These are phyloP conservation scores for Calliphora vicina DNA, from an alignment of 1,140 invertebrate species.

Conservation along the genomic window DNA sequence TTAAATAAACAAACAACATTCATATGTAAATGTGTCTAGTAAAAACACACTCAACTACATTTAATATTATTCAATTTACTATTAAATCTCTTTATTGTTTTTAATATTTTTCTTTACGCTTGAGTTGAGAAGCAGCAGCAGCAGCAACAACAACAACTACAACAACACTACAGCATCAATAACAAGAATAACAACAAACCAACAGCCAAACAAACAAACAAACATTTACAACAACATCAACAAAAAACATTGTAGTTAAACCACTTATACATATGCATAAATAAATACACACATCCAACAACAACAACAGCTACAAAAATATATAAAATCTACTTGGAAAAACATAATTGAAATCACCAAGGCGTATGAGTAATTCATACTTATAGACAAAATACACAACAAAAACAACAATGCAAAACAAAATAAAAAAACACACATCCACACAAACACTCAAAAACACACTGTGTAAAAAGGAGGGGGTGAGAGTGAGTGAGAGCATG, in stretches of 20 bases:
- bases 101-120: conserved; percentile 6
- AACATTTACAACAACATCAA: neutral
- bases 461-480: no score
- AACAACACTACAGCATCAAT: neutral
- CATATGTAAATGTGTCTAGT: neutral
- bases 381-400: neutral
- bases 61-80: conserved; percentile 11
- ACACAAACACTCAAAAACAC: no score
- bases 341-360: conserved; percentile 10
- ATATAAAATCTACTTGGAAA: neutral
- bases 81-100: conserved; percentile 2
- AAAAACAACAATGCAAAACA: neutral
- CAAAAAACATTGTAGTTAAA: neutral
- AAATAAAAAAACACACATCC: neutral
- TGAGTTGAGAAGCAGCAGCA: neutral
- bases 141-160: neutral
- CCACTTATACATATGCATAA: neutral
- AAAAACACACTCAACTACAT: neutral
- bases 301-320: neutral
- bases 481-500: no score
- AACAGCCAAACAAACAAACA: neutral
- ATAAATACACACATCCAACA: neutral
- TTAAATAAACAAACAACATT: neutral
- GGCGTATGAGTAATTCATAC: conserved; percentile 13
- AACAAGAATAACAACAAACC: neutral